These are phyloP conservation scores for Onychostoma macrolepis DNA, from an alignment of 2,113 vertebrate species.

Conservation along the genomic window DNA sequence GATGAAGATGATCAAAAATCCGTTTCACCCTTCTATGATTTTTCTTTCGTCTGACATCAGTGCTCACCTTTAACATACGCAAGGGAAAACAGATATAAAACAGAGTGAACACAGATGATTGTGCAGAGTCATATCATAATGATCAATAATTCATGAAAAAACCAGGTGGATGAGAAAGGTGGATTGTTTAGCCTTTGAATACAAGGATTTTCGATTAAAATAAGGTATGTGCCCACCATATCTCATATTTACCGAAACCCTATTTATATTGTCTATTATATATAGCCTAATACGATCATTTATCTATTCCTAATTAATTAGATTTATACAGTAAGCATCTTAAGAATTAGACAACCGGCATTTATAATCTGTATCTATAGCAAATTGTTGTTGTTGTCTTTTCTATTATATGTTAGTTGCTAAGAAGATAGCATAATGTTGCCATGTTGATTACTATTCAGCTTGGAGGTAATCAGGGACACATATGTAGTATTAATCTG, in stretches of 20 bases:
- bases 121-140: background rate
- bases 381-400: background rate
- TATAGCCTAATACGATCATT: background rate
- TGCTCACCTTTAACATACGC: background rate
- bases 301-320: background rate
- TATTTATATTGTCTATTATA: background rate
- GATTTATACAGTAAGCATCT: background rate
- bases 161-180: background rate
- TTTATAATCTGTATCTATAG: background rate
- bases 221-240: background rate
- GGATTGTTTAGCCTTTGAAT: background rate
- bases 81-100: background rate
- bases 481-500: background rate
- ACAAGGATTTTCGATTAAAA: background rate
- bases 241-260: background rate
- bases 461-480: background rate
- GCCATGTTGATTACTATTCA: background rate
- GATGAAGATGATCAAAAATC: background rate
- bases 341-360: background rate
- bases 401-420: background rate
- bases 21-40: background rate
- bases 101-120: background rate
- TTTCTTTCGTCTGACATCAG: background rate
- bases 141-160: background rate
- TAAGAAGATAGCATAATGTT: background rate